Conservation (phyloP, 2,888 invertebrate species). For the Epirrhoe alternata region DNA sequence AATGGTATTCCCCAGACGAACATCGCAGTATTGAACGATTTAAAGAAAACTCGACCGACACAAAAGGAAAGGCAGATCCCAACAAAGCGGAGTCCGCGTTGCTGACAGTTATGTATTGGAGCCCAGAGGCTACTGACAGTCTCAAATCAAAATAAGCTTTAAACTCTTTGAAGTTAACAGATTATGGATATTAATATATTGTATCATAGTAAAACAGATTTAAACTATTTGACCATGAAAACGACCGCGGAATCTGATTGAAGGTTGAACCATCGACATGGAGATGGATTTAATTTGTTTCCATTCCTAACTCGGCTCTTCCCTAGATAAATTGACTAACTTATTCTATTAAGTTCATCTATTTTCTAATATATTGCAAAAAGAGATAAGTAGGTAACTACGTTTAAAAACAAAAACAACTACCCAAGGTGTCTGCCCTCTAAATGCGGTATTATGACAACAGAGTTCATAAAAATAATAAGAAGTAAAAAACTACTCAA, state of each 20-base stretch:
- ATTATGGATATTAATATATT: conserved; percentile 14
- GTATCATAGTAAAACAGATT: conserved; percentile 13
- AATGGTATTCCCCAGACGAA: conserved; percentile 57
- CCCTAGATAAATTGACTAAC: too few relatives aligned
- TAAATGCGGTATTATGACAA: neutral
- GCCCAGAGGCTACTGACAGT: conserved; percentile 39
- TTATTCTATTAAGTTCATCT: too few relatives aligned
- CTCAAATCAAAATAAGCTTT: conserved; percentile 37
- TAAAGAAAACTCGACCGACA: conserved; percentile 46
- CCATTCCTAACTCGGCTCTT: neutral
- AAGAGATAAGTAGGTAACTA: neutral
- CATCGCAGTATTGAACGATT: conserved; percentile 47
- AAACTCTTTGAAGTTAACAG: conserved; percentile 34
- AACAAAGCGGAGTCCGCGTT: conserved; percentile 50
- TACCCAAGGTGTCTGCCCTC: neutral
- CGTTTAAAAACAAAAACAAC: neutral
- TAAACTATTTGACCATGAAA: conserved; percentile 17
- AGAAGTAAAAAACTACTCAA: neutral
- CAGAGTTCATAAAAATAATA: neutral
- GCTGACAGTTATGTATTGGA: conserved; percentile 49
- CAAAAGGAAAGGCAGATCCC: conserved; percentile 47
- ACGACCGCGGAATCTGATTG: conserved; percentile 1
- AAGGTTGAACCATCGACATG: neutral
- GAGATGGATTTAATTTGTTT: neutral
- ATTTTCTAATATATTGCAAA: too few relatives aligned